phyloP scores from a whole-genome alignment of 2,888 invertebrate genomes.

The Caenorhabditis uteleia region DNA sequence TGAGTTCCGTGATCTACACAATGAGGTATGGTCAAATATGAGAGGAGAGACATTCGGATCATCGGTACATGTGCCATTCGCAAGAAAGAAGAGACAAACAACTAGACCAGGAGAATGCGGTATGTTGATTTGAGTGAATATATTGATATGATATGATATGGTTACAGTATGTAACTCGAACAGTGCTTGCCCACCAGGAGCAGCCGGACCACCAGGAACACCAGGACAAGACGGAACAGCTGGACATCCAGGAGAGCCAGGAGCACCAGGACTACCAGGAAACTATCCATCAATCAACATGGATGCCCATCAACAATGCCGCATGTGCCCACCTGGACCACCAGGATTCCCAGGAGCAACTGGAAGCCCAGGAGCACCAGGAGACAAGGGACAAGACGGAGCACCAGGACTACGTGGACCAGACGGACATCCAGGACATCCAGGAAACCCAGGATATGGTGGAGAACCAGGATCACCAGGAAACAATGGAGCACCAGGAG shows the following conservation, averaged over 20 bases:
- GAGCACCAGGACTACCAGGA: conserved; percentile 48
- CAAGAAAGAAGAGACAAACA: conserved; percentile 48
- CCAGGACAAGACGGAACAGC: conserved; percentile 48
- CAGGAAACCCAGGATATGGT: conserved; percentile 46
- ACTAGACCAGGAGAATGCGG: conserved; percentile 44
- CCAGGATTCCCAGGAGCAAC: conserved; percentile 52
- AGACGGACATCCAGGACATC: conserved; percentile 52
- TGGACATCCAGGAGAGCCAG: conserved; percentile 44
- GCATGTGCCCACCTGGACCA: conserved; percentile 54
- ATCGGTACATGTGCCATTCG: conserved; percentile 40
- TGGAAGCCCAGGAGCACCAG: conserved; percentile 50
- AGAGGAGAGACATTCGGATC: conserved; percentile 39
- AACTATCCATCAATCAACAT: conserved; percentile 56
- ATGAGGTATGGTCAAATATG: conserved; percentile 32
- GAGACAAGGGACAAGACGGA: conserved; percentile 42
- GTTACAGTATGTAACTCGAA: conserved; percentile 44
- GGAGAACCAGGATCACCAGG: conserved; percentile 52
- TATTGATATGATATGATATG: neutral
- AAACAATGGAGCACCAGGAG: conserved; percentile 50
- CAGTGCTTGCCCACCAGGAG: conserved; percentile 49
- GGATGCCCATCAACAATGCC: conserved; percentile 53
- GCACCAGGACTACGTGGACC: conserved; percentile 45
- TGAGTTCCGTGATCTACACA: conserved; percentile 46
- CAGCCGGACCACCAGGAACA: conserved; percentile 38
- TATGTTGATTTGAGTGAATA: conserved; percentile 4